Conservation (phyloP, 2,113 vertebrate species). For the Labrus mixtus region DNA sequence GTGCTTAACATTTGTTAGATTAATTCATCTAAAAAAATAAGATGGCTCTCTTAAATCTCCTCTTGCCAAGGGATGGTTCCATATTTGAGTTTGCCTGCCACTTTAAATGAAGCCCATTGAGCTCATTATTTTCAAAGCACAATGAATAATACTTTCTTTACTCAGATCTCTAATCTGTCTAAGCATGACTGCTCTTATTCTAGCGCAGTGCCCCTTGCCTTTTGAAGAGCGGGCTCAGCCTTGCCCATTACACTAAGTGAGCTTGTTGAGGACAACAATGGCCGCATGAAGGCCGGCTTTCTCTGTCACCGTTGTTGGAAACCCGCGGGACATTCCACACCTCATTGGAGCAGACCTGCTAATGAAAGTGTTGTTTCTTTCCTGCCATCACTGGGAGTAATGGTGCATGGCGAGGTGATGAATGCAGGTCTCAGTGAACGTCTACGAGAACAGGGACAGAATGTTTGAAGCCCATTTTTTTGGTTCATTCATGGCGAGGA, state of each 20-base stretch:
- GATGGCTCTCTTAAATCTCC: neutral
- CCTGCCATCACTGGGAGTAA: constrained; percentile 79
- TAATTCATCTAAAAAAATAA: neutral
- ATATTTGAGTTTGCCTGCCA: constrained; percentile 45
- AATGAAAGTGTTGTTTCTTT: constrained; percentile 82
- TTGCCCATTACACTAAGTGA: constrained; percentile 78
- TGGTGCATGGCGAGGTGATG: constrained; percentile 80
- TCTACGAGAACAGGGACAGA: constrained; percentile 69
- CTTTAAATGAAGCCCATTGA: constrained; percentile 57
- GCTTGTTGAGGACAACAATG: constrained; percentile 77
- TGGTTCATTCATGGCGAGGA: constrained; percentile 67
- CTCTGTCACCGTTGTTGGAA: constrained; percentile 69
- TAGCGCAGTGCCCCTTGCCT: constrained; percentile 58
- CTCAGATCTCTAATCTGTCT: constrained; percentile 68
- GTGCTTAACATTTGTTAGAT: neutral
- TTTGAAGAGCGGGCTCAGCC: constrained; percentile 64
- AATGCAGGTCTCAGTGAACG: constrained; percentile 75
- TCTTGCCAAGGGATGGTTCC: constrained; percentile 22
- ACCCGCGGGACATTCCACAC: constrained; percentile 77
- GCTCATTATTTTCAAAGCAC: constrained; percentile 61
- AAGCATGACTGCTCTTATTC: constrained; percentile 78
- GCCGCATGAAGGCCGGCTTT: constrained; percentile 70
- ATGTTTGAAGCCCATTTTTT: constrained; percentile 65
- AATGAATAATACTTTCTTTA: constrained; percentile 62
- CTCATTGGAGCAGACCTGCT: constrained; percentile 74